phyloP scores from a whole-genome alignment of 2,888 invertebrate genomes.

The Ypsolopha scabrella region DNA sequence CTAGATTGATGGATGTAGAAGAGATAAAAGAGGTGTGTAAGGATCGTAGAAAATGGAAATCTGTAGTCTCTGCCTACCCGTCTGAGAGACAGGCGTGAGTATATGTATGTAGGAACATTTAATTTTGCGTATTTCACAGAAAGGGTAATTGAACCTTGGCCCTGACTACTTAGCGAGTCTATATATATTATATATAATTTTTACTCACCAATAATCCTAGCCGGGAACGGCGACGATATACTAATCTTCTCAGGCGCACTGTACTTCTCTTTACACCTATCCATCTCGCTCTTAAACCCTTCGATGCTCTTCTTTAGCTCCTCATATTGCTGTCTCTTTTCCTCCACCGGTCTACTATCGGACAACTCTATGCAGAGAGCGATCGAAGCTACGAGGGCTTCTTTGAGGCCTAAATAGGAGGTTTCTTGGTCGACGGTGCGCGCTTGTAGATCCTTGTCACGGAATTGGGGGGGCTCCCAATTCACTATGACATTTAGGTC shows the following conservation, averaged over 20 bases:
- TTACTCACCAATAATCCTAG: conserved; percentile 52
- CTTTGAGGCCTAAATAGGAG: conserved; percentile 44
- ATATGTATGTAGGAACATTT: no score
- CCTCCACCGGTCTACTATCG: conserved; percentile 25
- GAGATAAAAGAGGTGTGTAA: no score
- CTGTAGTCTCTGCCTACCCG: no score
- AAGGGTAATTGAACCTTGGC: no score
- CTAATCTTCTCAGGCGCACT: conserved; percentile 29
- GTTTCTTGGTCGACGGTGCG: conserved; percentile 47
- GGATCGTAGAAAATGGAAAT: no score
- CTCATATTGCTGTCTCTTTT: conserved; percentile 28
- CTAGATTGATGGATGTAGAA: no score
- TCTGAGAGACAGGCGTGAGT: no score
- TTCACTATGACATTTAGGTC: conserved; percentile 78
- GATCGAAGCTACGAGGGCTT: conserved; percentile 40
- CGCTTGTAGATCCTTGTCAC: conserved; percentile 31
- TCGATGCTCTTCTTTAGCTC: conserved; percentile 35
- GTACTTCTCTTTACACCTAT: conserved; percentile 32
- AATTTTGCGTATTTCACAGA: no score
- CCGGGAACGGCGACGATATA: conserved; percentile 42
- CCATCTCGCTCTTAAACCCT: conserved; percentile 40
- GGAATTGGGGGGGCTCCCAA: conserved; percentile 74
- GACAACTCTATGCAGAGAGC: conserved; percentile 45
- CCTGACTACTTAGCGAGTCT: no score
- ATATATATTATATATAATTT: no score